Evolutionary conservation across 2,888 invertebrate species (phyloP).

Genomic region (Nomada flava): DNA sequence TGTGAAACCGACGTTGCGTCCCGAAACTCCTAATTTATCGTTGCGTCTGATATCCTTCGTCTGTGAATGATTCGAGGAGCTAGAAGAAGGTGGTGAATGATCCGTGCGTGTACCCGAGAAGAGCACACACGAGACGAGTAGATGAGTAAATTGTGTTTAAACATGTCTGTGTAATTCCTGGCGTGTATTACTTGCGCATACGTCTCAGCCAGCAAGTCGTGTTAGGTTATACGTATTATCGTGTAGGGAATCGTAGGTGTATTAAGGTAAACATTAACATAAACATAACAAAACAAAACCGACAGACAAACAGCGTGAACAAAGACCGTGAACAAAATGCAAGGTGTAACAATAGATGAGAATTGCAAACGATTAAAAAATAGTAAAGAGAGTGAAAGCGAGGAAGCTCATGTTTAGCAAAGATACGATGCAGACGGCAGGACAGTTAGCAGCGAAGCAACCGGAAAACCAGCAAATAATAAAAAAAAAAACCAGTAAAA

Average conservation of each 20-base stretch:
- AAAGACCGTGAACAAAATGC: conserved; percentile 1
- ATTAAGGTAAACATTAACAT: conserved; percentile 64
- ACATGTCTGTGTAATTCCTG: conserved; percentile 65
- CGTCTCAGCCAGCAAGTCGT: conserved; percentile 80
- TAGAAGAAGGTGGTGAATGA: conserved; percentile 56
- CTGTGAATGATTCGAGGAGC: conserved; percentile 37
- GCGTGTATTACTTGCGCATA: conserved; percentile 74
- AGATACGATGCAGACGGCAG: conserved; percentile 63
- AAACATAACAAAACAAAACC: conserved; percentile 57
- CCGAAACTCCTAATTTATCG: conserved; percentile 40
- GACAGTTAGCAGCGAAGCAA: conserved; percentile 67
- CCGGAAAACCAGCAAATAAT: conserved; percentile 34
- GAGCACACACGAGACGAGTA: conserved; percentile 65
- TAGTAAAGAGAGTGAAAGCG: conserved; percentile 52
- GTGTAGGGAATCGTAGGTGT: conserved; percentile 76
- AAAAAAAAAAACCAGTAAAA: conserved; percentile 66
- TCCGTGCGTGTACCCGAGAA: conserved; percentile 72
- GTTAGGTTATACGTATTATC: conserved; percentile 78
- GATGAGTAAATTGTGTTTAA: conserved; percentile 52
- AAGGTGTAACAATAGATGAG: conserved; percentile 18
- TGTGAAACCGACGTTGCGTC: conserved; percentile 20
- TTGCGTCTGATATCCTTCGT: conserved; percentile 44
- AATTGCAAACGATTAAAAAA: conserved; percentile 5
- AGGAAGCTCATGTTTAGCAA: conserved; percentile 47
- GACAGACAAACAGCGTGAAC: conserved; percentile 22